Evolutionary conservation across 1,140 invertebrate species (phyloP).

Genomic region (Glomeris maerens): DNA sequence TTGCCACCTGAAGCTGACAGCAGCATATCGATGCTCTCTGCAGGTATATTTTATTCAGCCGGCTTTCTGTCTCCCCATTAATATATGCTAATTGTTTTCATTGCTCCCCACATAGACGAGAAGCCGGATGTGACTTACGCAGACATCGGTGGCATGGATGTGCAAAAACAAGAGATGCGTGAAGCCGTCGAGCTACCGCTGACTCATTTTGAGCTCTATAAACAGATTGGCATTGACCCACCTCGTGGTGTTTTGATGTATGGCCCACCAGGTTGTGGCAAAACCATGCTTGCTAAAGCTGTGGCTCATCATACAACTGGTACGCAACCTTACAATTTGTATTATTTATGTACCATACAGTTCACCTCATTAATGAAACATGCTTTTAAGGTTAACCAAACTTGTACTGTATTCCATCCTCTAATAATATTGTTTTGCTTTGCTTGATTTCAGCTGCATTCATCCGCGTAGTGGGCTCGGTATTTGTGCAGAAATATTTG

Average conservation of each 20-base stretch:
- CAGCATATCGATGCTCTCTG: slow-evolving; percentile 88
- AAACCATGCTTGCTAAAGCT: slow-evolving; percentile 98
- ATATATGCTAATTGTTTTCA: slow-evolving; percentile 9
- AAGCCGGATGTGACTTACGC: slow-evolving; percentile 94
- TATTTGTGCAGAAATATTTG: slow-evolving; percentile 98
- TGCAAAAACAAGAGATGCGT: slow-evolving; percentile 97
- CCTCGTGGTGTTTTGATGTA: slow-evolving; percentile 97
- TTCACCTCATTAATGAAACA: background rate
- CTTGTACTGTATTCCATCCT: too few relatives aligned
- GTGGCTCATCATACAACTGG: slow-evolving; percentile 92
- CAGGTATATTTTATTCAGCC: slow-evolving; percentile 40
- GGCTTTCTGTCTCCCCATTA: background rate
- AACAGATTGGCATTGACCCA: slow-evolving; percentile 94
- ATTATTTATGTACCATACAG: background rate
- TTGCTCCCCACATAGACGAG: slow-evolving; percentile 53
- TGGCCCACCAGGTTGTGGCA: slow-evolving; percentile 91
- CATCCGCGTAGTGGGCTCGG: slow-evolving; percentile 95
- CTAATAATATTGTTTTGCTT: too few relatives aligned
- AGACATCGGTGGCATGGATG: slow-evolving; percentile 99
- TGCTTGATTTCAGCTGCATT: slow-evolving; percentile 67
- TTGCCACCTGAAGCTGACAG: slow-evolving; percentile 95
- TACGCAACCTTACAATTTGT: slow-evolving; percentile 25
- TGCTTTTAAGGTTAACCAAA: too few relatives aligned
- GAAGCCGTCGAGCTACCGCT: slow-evolving; percentile 97
- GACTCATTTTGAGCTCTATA: slow-evolving; percentile 97